Evolutionary conservation across 2,113 vertebrate species (phyloP).

Genomic region (Callocephalon fimbriatum): DNA sequence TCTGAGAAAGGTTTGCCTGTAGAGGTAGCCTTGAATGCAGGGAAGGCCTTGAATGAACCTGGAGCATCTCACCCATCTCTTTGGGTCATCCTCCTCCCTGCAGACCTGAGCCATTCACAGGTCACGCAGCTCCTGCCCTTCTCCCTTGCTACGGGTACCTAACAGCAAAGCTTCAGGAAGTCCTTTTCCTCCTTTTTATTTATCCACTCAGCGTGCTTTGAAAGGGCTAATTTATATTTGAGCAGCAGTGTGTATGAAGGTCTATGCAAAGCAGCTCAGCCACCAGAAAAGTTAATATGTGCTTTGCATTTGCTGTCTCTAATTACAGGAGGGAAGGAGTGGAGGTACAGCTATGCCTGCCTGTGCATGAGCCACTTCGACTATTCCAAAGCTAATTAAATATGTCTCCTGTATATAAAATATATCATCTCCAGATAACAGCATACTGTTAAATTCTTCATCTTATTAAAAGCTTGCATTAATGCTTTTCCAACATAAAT

Average conservation of each 20-base stretch:
- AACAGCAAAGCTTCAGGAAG: neutral
- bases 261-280: slow-evolving; percentile 27
- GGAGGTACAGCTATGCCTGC: slow-evolving; percentile 54
- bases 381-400: slow-evolving; percentile 84
- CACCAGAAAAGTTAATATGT: slow-evolving; percentile 66
- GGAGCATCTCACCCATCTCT: neutral
- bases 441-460: slow-evolving; percentile 84
- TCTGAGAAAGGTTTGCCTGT: neutral
- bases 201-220: neutral
- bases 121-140: rapidly evolving
- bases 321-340: slow-evolving; percentile 51
- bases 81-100: neutral
- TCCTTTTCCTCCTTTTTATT: slow-evolving; percentile 21
- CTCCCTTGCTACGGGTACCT: neutral
- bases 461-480: slow-evolving; percentile 86
- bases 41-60: neutral
- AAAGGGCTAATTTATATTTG: slow-evolving; percentile 45
- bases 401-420: slow-evolving; percentile 83
- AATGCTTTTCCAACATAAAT: slow-evolving; percentile 86
- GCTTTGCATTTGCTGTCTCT: slow-evolving; percentile 60
- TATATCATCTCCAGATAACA: slow-evolving; percentile 84
- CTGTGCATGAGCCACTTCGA: slow-evolving; percentile 75
- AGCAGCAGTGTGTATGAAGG: slow-evolving; percentile 23
- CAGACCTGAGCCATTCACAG: neutral
- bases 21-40: neutral